Conservation (phyloP, 2,888 invertebrate genomes). For the Ptychoptera albimana region DNA sequence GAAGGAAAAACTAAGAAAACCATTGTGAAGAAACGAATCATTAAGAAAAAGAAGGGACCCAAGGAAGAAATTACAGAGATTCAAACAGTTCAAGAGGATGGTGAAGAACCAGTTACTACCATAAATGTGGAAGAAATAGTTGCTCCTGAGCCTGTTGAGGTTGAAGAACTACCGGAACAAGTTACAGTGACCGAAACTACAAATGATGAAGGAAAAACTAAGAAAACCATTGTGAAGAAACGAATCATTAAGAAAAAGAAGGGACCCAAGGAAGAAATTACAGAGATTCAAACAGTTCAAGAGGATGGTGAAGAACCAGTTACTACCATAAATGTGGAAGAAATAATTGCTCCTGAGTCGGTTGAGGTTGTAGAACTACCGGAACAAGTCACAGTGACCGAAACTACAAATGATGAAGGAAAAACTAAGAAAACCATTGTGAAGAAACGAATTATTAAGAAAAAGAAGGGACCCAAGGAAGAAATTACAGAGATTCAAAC, state of each 20-base stretch:
- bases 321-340: conserved; percentile 14
- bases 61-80: conserved; percentile 19
- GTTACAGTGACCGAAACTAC: conserved; percentile 25
- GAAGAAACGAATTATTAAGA: conserved; percentile 24
- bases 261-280: conserved; percentile 23
- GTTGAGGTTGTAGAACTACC: conserved; percentile 10
- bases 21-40: conserved; percentile 17
- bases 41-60: conserved; percentile 16
- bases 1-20: conserved; percentile 17
- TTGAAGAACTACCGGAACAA: conserved; percentile 11
- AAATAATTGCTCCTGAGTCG: conserved; percentile 10
- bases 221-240: conserved; percentile 19
- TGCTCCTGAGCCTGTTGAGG: conserved; percentile 7
- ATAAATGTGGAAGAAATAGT: conserved; percentile 13
- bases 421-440: conserved; percentile 19
- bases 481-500: conserved; percentile 27
- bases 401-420: conserved; percentile 15
- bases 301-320: conserved; percentile 26
- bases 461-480: conserved; percentile 17
- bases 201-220: conserved; percentile 22
- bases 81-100: conserved; percentile 19
- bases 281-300: conserved; percentile 21
- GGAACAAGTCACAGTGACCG: conserved; percentile 18
- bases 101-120: conserved; percentile 19
- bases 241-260: conserved; percentile 24